Conservation (phyloP, 2,888 invertebrate genomes). For the Epistrophe eligans region DNA sequence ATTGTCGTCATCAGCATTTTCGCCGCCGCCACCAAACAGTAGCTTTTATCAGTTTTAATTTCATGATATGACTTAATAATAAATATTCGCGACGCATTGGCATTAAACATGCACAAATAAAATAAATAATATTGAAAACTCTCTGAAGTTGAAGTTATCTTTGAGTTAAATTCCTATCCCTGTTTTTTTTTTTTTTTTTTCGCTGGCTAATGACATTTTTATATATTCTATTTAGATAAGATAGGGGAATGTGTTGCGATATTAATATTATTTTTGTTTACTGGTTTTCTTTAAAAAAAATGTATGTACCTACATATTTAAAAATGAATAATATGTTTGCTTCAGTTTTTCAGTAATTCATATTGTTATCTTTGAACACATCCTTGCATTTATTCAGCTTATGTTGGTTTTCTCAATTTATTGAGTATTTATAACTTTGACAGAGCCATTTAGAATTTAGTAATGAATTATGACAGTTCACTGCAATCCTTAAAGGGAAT, state of each 20-base stretch:
- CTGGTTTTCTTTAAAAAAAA: not conserved
- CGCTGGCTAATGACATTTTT: not conserved
- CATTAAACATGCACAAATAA: conserved; percentile 40
- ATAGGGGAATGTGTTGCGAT: not conserved
- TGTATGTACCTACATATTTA: not conserved
- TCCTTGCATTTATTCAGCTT: not conserved
- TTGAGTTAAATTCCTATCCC: not conserved
- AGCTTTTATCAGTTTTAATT: conserved; percentile 48
- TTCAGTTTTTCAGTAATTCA: not conserved
- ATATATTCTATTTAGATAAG: not conserved
- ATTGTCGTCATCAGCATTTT: not conserved
- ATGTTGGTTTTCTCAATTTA: not conserved
- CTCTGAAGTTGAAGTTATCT: not conserved
- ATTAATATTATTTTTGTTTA: not conserved
- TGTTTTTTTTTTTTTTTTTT: not conserved
- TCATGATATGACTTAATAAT: conserved; percentile 53
- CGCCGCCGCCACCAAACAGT: conserved; percentile 31
- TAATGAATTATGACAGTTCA: not conserved
- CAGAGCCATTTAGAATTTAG: no score
- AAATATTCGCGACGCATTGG: not conserved
- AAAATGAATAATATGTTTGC: not conserved
- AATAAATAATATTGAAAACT: not conserved
- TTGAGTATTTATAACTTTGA: no score
- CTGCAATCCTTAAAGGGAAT: no score
- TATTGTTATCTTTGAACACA: not conserved